phyloP scores from a whole-genome alignment of 1,140 invertebrate genomes.

The Pseudomyrmex sp. region DNA sequence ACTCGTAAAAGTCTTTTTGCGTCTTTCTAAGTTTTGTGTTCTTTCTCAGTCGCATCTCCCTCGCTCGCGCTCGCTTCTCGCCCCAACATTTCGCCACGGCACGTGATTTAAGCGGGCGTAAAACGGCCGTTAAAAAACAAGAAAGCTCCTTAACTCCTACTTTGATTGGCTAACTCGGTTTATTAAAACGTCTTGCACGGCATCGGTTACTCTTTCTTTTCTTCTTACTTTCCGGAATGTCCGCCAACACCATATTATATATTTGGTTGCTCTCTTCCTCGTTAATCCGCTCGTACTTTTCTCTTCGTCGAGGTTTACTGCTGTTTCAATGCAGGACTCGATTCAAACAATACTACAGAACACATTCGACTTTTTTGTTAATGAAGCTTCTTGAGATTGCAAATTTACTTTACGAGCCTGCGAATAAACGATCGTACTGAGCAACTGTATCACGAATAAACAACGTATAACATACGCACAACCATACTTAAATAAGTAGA shows the following conservation, averaged over 20 bases:
- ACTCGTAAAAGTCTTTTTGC: constrained; percentile 69
- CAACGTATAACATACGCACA: too few relatives aligned
- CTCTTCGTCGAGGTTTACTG: constrained; percentile 38
- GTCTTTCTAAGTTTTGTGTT: constrained; percentile 61
- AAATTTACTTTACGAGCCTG: constrained; percentile 48
- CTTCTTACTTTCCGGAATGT: constrained; percentile 60
- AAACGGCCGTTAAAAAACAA: constrained; percentile 84
- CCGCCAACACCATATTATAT: constrained; percentile 50
- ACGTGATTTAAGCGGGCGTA: constrained; percentile 84
- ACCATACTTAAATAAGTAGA: too few relatives aligned
- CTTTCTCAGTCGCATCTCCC: constrained; percentile 38
- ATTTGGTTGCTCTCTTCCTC: constrained; percentile 41
- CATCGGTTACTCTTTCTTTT: constrained; percentile 29
- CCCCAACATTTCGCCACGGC: constrained; percentile 70
- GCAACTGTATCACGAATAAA: not conserved
- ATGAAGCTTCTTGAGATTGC: constrained; percentile 54
- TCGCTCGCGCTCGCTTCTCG: constrained; percentile 21
- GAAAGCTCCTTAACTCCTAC: constrained; percentile 83
- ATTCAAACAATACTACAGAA: constrained; percentile 4
- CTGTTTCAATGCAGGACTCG: constrained; percentile 2
- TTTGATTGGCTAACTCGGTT: constrained; percentile 85
- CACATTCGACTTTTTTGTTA: constrained; percentile 66
- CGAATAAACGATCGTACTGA: constrained; percentile 27
- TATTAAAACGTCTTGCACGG: constrained; percentile 83
- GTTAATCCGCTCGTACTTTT: not conserved